A percentile compares a stretch with the other conserved stretches of the same genome.
Conservation (phyloP, 2,797 vertebrate species). For the Amazona ochrocephala region DNA sequence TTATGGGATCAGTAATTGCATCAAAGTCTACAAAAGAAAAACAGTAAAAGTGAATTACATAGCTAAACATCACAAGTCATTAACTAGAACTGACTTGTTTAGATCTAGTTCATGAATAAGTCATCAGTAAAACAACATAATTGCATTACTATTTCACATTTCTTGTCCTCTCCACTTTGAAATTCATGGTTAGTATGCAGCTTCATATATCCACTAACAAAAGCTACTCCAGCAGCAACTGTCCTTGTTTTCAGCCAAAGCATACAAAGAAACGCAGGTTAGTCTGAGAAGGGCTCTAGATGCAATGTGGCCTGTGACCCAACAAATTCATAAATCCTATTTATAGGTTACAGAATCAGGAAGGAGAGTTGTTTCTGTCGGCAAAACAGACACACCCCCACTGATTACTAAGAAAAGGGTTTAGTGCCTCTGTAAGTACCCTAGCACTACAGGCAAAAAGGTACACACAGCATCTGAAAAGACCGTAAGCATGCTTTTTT, state of each 20-base stretch:
- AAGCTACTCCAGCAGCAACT: not conserved
- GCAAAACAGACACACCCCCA: not conserved
- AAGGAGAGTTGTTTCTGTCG: not conserved
- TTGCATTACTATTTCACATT: not conserved
- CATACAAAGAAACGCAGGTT: not conserved
- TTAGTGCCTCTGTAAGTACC: not conserved
- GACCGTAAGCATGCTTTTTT: not conserved
- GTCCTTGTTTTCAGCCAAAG: not conserved
- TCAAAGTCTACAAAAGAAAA: conserved; percentile 88
- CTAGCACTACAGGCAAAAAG: not conserved
- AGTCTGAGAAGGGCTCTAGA: not conserved
- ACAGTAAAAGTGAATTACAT: not conserved
- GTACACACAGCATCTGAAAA: not conserved
- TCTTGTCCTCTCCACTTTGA: not conserved
- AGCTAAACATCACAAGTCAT: not conserved
- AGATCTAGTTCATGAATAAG: not conserved
- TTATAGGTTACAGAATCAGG: not conserved
- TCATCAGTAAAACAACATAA: not conserved
- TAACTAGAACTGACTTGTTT: not conserved
- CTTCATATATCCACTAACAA: not conserved
- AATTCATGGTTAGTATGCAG: not conserved
- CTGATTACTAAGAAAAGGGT: rapidly evolving
- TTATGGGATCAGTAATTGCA: conserved; percentile 97
- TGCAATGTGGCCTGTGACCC: not conserved
- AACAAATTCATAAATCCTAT: not conserved